These are phyloP conservation scores for Lepus americanus DNA, from an alignment of 2,113 vertebrate genomes.

Conservation along the genomic window DNA sequence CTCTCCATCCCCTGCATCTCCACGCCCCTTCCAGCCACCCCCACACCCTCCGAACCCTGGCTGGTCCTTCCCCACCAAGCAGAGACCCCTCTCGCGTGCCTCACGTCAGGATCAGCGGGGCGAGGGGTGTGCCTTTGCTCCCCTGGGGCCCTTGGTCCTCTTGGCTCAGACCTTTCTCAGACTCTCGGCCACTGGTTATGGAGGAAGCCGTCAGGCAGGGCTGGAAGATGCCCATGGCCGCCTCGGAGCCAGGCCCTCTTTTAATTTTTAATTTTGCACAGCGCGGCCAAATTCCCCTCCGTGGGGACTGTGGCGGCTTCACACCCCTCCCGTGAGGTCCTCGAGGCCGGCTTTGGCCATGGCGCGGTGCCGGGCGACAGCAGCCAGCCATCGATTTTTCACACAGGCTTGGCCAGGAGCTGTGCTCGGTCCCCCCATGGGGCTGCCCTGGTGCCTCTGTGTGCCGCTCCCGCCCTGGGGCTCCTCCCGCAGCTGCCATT, in stretches of 20 bases:
- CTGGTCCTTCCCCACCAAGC: background rate
- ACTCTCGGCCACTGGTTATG: background rate
- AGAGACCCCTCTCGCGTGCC: background rate
- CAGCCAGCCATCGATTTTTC: slow-evolving; percentile 79
- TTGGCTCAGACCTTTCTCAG: background rate
- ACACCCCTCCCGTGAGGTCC: rapidly evolving
- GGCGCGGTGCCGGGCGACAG: slow-evolving; percentile 71
- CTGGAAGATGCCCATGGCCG: background rate
- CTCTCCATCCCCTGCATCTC: no score
- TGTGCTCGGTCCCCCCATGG: slow-evolving; percentile 57
- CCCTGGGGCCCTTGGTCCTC: background rate
- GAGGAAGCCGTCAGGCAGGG: background rate
- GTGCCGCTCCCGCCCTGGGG: slow-evolving; percentile 47
- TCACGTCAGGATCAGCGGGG: background rate
- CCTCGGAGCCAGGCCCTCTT: background rate
- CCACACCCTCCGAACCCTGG: background rate
- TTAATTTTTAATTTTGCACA: background rate
- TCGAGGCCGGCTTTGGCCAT: background rate
- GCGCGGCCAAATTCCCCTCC: background rate
- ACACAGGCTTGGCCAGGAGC: slow-evolving; percentile 64
- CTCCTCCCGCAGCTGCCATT: background rate
- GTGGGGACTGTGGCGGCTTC: background rate
- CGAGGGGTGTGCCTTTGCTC: background rate
- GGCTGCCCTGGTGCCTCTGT: slow-evolving; percentile 54
- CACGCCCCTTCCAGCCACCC: background rate